Evolutionary conservation across 2,888 invertebrate genomes (phyloP), one percentile per base, ranked within the genome.

Genomic region (Antheraea yamamai): DNA sequence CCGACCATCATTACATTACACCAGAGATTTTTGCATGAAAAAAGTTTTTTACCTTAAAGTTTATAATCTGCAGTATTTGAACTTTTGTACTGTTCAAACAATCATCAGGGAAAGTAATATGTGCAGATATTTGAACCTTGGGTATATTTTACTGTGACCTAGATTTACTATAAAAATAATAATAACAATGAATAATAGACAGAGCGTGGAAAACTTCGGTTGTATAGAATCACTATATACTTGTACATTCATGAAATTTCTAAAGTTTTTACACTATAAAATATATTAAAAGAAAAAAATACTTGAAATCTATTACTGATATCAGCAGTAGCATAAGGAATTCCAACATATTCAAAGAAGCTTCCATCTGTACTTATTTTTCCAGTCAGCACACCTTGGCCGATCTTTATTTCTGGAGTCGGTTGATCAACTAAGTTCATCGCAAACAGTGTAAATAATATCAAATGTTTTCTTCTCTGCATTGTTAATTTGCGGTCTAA

Each of bases 391-490:
- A 74, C 77, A 8, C 87, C 87, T 79, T 87, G 87, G 2, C 80
- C 83, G 39, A 89, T 83, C 4, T 61, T 79, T 23, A 89, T 83
- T 77, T 87, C 85, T 6, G 87, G 87, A 0, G 87, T 82, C 30
- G 87, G 85, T 47, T 87, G 85, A 58, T 87, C 87, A 18, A 88
- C 79, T 52, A 87, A 76, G 76, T 87, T 85, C 76, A 83, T 81
- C 7, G 81, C 83, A 39, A 88, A 81, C 16, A 87, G 79, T 20
- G 85, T 83, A 77, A 85, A 85, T 66, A 88, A 76, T 39, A 87
- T 78, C 51, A 88, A 73, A 52, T 81, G 80, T 75, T 83, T 87
- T 39, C 74, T 76, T 76, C 76, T 77, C 75, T 79, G 78, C 83
- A 85, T 84, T 73, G 75, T 79, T 58, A 3, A 58, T 58, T 64